These are phyloP conservation scores for Melanaphis sacchari DNA, from an alignment of 1,140 invertebrate genomes.

Conservation along the genomic window DNA sequence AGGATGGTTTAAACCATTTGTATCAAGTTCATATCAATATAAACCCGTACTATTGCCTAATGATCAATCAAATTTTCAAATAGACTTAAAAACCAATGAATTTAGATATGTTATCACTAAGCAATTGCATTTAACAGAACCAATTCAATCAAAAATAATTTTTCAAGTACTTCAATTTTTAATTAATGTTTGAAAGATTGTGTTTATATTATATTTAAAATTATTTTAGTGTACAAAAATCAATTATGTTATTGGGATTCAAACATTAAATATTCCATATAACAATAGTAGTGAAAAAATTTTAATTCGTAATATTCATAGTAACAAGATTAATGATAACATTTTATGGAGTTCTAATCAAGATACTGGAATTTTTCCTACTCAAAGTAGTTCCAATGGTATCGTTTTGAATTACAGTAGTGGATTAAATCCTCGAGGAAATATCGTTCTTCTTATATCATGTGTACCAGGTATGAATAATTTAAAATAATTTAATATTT, in stretches of 20 bases:
- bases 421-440: slow-evolving; percentile 78
- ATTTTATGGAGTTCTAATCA: slow-evolving; percentile 78
- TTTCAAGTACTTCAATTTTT: slow-evolving; percentile 24
- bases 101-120: slow-evolving; percentile 50
- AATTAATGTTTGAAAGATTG: neutral
- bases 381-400: slow-evolving; percentile 82
- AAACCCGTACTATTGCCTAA: slow-evolving; percentile 43
- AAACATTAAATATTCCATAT: slow-evolving; percentile 85
- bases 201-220: neutral
- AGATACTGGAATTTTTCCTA: slow-evolving; percentile 86
- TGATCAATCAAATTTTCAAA: slow-evolving; percentile 26
- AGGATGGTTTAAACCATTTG: slow-evolving; percentile 82
- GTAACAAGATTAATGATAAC: slow-evolving; percentile 67
- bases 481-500: slow-evolving; percentile 4
- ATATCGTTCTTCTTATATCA: slow-evolving; percentile 81
- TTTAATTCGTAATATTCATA: slow-evolving; percentile 74
- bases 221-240: slow-evolving; percentile 52
- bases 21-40: slow-evolving; percentile 49
- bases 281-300: slow-evolving; percentile 86
- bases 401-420: slow-evolving; percentile 84
- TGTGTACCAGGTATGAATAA: slow-evolving; percentile 59
- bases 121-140: slow-evolving; percentile 16
- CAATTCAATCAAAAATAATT: slow-evolving; percentile 47
- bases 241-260: slow-evolving; percentile 77
- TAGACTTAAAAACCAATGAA: slow-evolving; percentile 46